Base-by-base conservation (phyloP, 1,140 invertebrate genomes). In the Stenopsyche tienmushanensis region DNA sequence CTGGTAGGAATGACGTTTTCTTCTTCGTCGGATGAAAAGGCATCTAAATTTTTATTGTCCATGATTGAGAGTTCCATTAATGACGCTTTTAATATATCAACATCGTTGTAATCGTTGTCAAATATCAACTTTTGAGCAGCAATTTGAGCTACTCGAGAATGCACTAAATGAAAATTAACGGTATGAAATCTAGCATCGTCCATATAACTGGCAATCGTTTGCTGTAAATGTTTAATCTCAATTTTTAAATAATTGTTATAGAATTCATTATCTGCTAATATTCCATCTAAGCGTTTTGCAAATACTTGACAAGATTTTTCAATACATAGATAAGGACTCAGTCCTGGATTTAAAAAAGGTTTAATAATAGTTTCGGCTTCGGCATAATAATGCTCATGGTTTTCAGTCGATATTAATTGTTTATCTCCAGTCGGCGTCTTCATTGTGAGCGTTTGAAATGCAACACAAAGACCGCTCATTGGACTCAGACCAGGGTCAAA, bases 241-340 rank as follows among this genome's bases (percentile, higher is more conserved):
- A 80, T 81, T 67, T 85, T 81, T n/a, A 88, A 71, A 0, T 75
- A 78, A n/a, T 80, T 77, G 0, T 75, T 74, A 0, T 77, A 77
- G 0, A 77, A 72, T 65, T 80, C 77, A 0, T 74, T 74, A 55
- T 80, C 77, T 0, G 77, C 74, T 15, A 75, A 74, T 0, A 80
- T 25, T 0, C 77, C 77, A 0, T 82, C 79, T 65, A 88, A 83
- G 24, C 86, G 77, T 71, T 85, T 86, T 0, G 85, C 85, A 66
- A 87, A 88, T 1, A 88, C 86, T 74, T 87, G 83, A 66, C 85
- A 83, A 0, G 85, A 85, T 62, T 86, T 81, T 71, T 88, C 86
- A 52, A 87, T 83, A 71, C 84, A 86, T 2, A 86, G 72, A 39
- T 85, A 77, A 5, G 84, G 83, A 59, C 77, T 81, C 9, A 82